Conservation (phyloP, 2,888 invertebrate species). For the Perithous albicinctus region DNA sequence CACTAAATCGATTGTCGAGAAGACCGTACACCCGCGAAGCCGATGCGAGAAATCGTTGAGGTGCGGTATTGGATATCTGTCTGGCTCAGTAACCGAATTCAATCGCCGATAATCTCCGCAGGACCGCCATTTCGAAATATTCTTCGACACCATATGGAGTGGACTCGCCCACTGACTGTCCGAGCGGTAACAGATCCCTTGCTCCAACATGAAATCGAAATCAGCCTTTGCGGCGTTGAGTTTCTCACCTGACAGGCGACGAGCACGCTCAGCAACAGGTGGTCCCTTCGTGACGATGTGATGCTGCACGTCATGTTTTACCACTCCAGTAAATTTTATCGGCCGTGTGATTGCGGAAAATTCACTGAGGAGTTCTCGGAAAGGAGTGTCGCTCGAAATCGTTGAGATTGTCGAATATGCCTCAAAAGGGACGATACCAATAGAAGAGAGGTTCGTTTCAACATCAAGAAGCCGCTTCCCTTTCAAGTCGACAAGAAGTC, state of each 20-base stretch:
- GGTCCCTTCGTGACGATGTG: conserved; percentile 67
- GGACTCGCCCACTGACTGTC: conserved; percentile 72
- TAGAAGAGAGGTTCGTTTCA: conserved; percentile 31
- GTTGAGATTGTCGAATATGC: conserved; percentile 25
- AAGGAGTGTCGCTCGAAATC: conserved; percentile 37
- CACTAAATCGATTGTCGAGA: conserved; percentile 64
- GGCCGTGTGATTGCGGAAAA: conserved; percentile 59
- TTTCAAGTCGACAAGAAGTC: conserved; percentile 74
- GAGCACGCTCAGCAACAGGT: conserved; percentile 67
- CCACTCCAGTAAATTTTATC: neutral
- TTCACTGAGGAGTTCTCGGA: conserved; percentile 47
- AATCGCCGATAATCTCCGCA: conserved; percentile 76
- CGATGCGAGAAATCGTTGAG: conserved; percentile 70
- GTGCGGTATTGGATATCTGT: conserved; percentile 74
- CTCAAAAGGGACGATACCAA: conserved; percentile 25
- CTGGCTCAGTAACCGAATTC: conserved; percentile 72
- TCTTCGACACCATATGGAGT: conserved; percentile 68
- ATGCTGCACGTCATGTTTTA: conserved; percentile 66
- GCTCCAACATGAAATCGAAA: conserved; percentile 66
- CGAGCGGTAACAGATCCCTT: conserved; percentile 72
- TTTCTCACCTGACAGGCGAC: conserved; percentile 70
- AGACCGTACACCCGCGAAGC: conserved; percentile 62
- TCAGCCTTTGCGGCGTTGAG: conserved; percentile 66
- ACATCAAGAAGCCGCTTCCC: conserved; percentile 71
- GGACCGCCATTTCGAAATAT: conserved; percentile 69